phyloP scores from a whole-genome alignment of 2,888 invertebrate species.

The Amblyjoppa proteus region DNA sequence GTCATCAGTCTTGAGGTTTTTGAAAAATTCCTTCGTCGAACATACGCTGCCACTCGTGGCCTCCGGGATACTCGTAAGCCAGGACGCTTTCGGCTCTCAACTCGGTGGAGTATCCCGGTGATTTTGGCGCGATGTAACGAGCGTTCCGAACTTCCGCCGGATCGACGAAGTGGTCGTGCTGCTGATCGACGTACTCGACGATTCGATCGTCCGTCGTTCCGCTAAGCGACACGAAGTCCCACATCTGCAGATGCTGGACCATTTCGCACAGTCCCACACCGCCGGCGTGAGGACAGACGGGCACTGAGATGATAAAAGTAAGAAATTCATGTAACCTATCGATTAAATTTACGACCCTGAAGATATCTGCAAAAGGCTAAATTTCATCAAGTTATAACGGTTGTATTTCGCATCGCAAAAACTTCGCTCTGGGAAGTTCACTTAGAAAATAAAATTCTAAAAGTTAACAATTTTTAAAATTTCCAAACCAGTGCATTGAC shows the following conservation, averaged over 20 bases:
- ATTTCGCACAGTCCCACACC: constrained; percentile 97
- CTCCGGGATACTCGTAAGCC: constrained; percentile 91
- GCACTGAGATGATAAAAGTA: constrained; percentile 87
- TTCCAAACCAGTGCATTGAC: too few species aligned
- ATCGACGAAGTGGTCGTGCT: constrained; percentile 94
- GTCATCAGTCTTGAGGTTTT: constrained; percentile 80
- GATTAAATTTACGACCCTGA: not conserved
- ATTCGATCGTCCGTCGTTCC: constrained; percentile 90
- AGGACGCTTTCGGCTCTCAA: constrained; percentile 89
- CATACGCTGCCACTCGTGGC: constrained; percentile 91
- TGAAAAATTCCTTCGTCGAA: constrained; percentile 88
- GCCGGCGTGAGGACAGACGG: constrained; percentile 98
- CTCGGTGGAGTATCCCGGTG: constrained; percentile 93
- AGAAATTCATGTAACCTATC: too few species aligned
- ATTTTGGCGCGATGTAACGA: constrained; percentile 91
- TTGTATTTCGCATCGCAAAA: too few species aligned
- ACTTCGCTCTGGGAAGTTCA: too few species aligned
- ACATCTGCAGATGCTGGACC: constrained; percentile 96
- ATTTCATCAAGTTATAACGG: too few species aligned
- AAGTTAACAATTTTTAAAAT: too few species aligned
- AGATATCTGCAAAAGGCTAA: not conserved
- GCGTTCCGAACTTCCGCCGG: constrained; percentile 91
- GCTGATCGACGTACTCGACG: constrained; percentile 95
- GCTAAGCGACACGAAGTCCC: constrained; percentile 93
- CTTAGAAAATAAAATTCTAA: too few species aligned